Evolutionary conservation across 2,113 vertebrate genomes (phyloP).

Genomic region (Irena cyanogastra): DNA sequence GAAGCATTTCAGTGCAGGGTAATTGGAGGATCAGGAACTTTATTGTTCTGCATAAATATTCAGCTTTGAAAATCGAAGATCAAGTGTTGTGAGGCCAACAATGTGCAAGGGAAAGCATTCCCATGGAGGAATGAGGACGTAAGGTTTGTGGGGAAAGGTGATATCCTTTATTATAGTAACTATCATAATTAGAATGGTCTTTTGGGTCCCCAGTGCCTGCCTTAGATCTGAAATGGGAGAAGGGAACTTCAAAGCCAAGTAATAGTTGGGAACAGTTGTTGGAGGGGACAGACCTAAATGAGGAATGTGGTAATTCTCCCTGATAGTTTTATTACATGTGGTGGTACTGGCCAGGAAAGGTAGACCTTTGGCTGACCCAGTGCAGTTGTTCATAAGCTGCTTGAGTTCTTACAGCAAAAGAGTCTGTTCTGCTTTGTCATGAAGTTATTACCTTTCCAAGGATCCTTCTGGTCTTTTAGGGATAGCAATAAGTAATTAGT

Average conservation of each 20-base stretch:
- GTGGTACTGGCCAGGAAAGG: constrained; percentile 27
- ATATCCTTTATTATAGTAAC: background rate
- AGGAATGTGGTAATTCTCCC: constrained; percentile 41
- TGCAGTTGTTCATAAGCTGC: background rate
- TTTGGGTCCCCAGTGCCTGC: background rate
- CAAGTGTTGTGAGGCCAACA: background rate
- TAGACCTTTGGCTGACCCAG: constrained; percentile 52
- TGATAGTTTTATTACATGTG: constrained; percentile 29
- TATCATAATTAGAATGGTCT: background rate
- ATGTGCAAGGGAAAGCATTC: background rate
- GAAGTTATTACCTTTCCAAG: background rate
- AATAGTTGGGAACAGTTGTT: constrained; percentile 18
- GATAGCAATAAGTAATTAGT: background rate
- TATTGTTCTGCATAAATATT: background rate
- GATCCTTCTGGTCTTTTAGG: background rate
- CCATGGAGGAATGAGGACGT: background rate
- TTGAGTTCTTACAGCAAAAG: background rate
- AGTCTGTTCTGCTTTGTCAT: constrained; percentile 2
- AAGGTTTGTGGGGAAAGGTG: constrained; percentile 37
- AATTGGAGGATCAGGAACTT: background rate
- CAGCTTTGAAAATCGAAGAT: background rate
- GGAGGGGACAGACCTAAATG: background rate
- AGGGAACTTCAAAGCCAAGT: constrained; percentile 36
- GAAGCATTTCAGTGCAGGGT: background rate
- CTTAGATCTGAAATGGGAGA: constrained; percentile 25